A percentile compares a stretch with the other conserved stretches of the same genome.
These are phyloP conservation scores for Gallinago solitaria DNA, from an alignment of 2,797 vertebrate species.

Conservation along the genomic window DNA sequence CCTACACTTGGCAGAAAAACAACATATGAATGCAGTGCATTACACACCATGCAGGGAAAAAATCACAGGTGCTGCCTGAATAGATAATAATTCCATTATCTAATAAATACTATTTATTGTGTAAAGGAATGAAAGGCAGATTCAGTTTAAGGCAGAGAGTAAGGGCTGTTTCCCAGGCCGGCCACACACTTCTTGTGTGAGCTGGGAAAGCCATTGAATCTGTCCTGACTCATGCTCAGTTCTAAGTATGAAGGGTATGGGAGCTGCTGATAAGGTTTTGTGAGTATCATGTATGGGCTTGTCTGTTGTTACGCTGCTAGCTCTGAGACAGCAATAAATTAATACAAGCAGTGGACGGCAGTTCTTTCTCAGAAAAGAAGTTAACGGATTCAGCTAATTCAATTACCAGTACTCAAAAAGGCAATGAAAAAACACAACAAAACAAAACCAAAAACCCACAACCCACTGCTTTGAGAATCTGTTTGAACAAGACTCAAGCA, in stretches of 20 bases:
- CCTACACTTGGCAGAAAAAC: background rate
- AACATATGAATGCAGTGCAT: background rate
- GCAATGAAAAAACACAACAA: background rate
- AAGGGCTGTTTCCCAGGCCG: background rate
- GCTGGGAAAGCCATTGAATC: background rate
- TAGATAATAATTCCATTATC: background rate
- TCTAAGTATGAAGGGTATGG: background rate
- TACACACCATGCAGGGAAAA: background rate
- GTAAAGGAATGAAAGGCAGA: background rate
- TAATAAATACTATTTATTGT: background rate
- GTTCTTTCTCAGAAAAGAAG: background rate
- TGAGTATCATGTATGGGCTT: background rate
- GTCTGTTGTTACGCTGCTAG: background rate
- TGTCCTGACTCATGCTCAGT: background rate
- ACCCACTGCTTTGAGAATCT: background rate
- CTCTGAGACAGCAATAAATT: background rate
- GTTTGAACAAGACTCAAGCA: background rate
- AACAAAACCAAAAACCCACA: background rate
- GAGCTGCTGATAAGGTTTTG: background rate
- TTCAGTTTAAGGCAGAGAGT: background rate
- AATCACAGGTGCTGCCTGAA: background rate
- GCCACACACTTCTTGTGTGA: background rate
- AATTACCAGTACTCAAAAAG: background rate
- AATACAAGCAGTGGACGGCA: background rate
- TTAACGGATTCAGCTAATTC: background rate